Evolutionary conservation across 1,140 invertebrate species (phyloP), one percentile per base, ranked within the genome.

Genomic region (Asobara japonica): DNA sequence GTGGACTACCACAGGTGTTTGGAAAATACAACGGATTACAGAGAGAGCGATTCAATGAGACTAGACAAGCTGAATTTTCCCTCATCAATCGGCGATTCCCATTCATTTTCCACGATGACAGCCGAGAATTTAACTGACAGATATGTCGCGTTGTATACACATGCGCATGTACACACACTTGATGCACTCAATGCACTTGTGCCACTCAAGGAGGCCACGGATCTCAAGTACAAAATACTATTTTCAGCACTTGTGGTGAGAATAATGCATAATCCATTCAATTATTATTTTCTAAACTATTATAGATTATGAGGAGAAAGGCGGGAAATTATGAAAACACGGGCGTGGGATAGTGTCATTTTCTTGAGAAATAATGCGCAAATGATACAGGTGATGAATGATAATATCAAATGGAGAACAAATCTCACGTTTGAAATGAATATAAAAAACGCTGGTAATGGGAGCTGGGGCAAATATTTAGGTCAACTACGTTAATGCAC

Each of bases 241-340:
- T 98, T 97, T 84, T 98, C 96, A 61, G 94, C 98, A 51, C 92
- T 97, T 78, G 96, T 98, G 86, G 96, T 98, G 89, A 93, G 41
- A 45, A 45, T 45, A 45, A 45, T 45, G n/a, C n/a, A 45, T 45
- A 45, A 13, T 3, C n/a, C 36, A n/a, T 41, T 41, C 11, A 3
- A 41, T 41, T 3, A 2, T 41, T 41, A 41, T 41, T 41, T 41
- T 41, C 4, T 41, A 41, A 41, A 41, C 36, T 41, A 38, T 38
- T 2, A 38, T 38, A 10, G 36, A 38, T 38, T 38, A 38, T 38
- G 36, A n/a, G 2, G 8, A 38, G n/a, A 45, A 45, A 13, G n/a
- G n/a, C 7, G 4, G n/a, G 13, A 16, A 45, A 45, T 2, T 45
- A 18, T 1, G 41, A 7, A 45, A 18, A 45, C 41, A 45, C 41